A percentile compares a stretch with the other conserved stretches of the same genome.
These are phyloP conservation scores for Taurulus bubalis DNA, from an alignment of 2,113 vertebrate genomes.

Conservation along the genomic window DNA sequence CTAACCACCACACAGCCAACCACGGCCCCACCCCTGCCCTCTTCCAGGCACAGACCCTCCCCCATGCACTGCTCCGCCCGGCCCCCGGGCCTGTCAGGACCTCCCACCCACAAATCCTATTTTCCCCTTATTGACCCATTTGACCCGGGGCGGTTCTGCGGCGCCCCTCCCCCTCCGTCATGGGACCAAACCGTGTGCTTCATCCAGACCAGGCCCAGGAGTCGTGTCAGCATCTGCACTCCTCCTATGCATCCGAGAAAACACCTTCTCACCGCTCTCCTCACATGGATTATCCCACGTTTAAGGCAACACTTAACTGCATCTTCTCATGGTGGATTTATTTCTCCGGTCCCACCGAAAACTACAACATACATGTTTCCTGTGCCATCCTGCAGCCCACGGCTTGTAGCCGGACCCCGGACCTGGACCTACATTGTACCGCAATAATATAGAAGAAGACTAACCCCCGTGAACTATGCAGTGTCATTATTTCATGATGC, in stretches of 20 bases:
- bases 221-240: conserved; percentile 8
- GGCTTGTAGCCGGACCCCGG: conserved; percentile 14
- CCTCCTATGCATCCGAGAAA: conserved; percentile 71
- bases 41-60: conserved; percentile 92
- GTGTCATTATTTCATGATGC: conserved; percentile 78
- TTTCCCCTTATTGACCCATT: conserved; percentile 92
- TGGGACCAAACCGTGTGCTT: conserved; percentile 32
- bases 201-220: conserved; percentile 26
- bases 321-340: conserved; percentile 47
- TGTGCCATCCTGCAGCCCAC: conserved; percentile 45
- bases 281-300: conserved; percentile 35
- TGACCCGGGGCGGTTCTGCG: conserved; percentile 10
- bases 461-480: conserved; percentile 95
- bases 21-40: conserved; percentile 82
- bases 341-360: conserved; percentile 38
- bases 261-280: conserved; percentile 9
- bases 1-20: conserved; percentile 82
- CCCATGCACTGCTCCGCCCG: conserved; percentile 91
- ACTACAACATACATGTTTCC: conserved; percentile 22
- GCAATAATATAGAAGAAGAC: conserved; percentile 93
- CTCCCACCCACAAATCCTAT: conserved; percentile 93
- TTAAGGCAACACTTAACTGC: conserved; percentile 6
- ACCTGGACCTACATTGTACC: conserved; percentile 79
- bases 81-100: conserved; percentile 96
- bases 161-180: background rate